These are phyloP conservation scores for Cavia porcellus DNA, from an alignment of 2,113 vertebrate species.

Conservation along the genomic window DNA sequence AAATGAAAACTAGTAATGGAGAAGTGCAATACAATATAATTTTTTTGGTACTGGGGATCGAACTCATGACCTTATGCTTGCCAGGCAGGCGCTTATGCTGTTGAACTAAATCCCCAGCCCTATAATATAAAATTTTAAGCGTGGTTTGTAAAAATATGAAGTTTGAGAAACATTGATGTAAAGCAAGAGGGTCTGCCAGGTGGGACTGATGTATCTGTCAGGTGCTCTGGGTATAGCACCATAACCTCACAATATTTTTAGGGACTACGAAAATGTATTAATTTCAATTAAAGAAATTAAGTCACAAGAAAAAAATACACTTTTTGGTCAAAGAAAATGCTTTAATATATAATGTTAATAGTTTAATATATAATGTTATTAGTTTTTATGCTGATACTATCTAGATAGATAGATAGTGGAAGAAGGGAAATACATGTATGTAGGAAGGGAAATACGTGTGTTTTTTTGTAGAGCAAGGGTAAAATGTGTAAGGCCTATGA, in stretches of 20 bases:
- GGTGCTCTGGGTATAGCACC: neutral
- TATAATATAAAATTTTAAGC: neutral
- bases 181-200: neutral
- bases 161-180: neutral
- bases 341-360: neutral
- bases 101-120: too few relatives aligned
- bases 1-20: neutral
- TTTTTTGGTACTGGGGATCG: too few relatives aligned
- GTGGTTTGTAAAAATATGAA: neutral
- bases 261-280: neutral
- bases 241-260: neutral
- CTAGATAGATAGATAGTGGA: neutral
- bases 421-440: neutral
- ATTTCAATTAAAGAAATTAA: neutral
- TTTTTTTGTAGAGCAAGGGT: neutral
- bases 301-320: neutral
- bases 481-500: neutral
- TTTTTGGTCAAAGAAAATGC: neutral
- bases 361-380: neutral
- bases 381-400: neutral
- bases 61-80: too few relatives aligned
- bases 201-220: neutral
- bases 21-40: neutral
- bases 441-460: neutral
- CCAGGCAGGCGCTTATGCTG: too few relatives aligned